Conservation (phyloP, 2,888 invertebrate species). For the Pheosia tremula region DNA sequence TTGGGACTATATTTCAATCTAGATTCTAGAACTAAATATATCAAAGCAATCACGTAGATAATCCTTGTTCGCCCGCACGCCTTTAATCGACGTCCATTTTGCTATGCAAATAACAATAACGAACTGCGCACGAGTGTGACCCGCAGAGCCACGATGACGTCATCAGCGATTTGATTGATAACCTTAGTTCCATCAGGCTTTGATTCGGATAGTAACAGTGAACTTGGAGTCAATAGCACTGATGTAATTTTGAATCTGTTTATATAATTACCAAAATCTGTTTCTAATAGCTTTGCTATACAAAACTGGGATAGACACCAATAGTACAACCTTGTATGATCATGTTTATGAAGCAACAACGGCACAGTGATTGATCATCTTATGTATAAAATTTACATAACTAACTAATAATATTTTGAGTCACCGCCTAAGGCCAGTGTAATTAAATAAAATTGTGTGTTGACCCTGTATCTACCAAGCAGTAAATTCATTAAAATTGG, state of each 20-base stretch:
- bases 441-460: slow-evolving; percentile 4
- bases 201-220: slow-evolving; percentile 14
- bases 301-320: no score
- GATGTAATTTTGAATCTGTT: background rate
- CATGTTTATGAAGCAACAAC: no score
- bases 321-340: no score
- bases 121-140: slow-evolving; percentile 57
- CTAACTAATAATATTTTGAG: slow-evolving; percentile 9
- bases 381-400: slow-evolving; percentile 7
- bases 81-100: slow-evolving; percentile 42
- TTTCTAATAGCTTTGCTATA: no score
- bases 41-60: slow-evolving; percentile 14
- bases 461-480: background rate
- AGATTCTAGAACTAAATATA: slow-evolving; percentile 9
- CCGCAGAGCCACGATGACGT: slow-evolving; percentile 63
- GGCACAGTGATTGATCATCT: no score
- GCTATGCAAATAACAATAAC: slow-evolving; percentile 58
- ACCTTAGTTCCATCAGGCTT: slow-evolving; percentile 34
- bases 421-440: slow-evolving; percentile 18
- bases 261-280: no score
- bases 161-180: slow-evolving; percentile 47
- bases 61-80: slow-evolving; percentile 12
- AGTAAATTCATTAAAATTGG: background rate
- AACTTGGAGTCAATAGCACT: no score
- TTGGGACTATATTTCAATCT: background rate